phyloP scores from a whole-genome alignment of 2,113 vertebrate genomes.

The Chionodraco myersi region DNA sequence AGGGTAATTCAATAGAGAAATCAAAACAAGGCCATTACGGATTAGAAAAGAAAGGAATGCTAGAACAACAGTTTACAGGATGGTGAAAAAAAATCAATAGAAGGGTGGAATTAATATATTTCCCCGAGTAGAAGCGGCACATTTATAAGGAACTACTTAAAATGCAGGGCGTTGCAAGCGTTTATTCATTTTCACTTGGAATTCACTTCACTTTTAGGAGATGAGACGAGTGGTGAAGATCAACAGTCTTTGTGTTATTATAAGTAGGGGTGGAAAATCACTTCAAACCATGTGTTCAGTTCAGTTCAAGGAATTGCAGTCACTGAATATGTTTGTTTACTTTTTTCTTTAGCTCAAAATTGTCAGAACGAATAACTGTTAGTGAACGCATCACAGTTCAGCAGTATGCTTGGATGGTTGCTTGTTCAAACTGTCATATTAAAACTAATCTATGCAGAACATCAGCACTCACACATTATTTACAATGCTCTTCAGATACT shows the following conservation, averaged over 20 bases:
- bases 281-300: not conserved
- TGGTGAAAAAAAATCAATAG: slow-evolving; percentile 19
- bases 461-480: no score
- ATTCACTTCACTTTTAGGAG: not conserved
- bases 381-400: not conserved
- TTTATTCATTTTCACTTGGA: not conserved
- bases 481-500: not conserved
- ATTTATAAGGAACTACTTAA: not conserved
- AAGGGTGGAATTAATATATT: not conserved
- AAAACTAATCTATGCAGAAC: not conserved
- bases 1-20: slow-evolving; percentile 18
- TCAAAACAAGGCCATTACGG: slow-evolving; percentile 32
- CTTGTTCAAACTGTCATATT: not conserved
- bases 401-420: not conserved
- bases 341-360: not conserved
- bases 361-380: not conserved
- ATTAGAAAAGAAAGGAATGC: slow-evolving; percentile 24
- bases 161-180: not conserved
- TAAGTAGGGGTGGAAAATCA: not conserved
- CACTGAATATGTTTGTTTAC: not conserved
- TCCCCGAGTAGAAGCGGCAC: slow-evolving; percentile 3
- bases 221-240: not conserved
- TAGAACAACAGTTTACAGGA: slow-evolving; percentile 5
- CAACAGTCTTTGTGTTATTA: not conserved
- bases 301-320: not conserved